These are phyloP conservation scores for Orchesella cincta DNA, from an alignment of 1,140 invertebrate genomes.

Conservation along the genomic window DNA sequence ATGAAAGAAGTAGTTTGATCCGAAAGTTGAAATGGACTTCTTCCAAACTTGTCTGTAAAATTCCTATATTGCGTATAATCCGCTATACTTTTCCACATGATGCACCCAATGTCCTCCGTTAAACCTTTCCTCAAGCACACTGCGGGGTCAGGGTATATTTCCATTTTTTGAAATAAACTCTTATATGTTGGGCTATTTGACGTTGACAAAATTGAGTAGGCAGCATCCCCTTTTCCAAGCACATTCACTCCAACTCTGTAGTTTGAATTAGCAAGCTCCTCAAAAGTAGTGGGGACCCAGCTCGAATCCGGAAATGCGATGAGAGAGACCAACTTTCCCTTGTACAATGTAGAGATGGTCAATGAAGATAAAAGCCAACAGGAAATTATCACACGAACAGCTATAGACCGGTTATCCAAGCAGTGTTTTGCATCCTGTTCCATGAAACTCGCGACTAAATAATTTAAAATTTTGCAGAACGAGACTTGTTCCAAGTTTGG, in stretches of 20 bases:
- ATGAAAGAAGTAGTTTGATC: background rate
- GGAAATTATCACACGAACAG: background rate
- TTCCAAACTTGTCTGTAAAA: slow-evolving; percentile 15
- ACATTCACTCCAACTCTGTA: background rate
- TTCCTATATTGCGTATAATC: background rate
- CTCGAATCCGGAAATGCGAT: background rate
- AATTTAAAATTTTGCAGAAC: too few relatives aligned
- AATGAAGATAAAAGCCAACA: slow-evolving; percentile 22
- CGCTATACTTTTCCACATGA: slow-evolving; percentile 1
- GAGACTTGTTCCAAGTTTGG: too few relatives aligned
- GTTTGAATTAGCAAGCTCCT: slow-evolving; percentile 1
- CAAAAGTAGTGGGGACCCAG: slow-evolving; percentile 8
- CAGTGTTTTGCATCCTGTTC: background rate
- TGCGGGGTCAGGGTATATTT: background rate
- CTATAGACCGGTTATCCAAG: background rate
- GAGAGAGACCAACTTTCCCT: background rate
- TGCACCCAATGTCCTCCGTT: background rate
- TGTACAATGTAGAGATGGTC: background rate
- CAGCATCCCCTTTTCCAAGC: background rate
- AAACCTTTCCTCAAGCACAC: background rate
- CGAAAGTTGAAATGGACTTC: background rate
- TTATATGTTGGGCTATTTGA: background rate
- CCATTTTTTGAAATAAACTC: background rate
- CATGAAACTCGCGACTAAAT: background rate
- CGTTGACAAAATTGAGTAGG: background rate